A percentile compares a stretch with the other conserved stretches of the same genome.
These are phyloP conservation scores for Ennomos erosarius DNA, from an alignment of 2,888 invertebrate genomes.

Conservation along the genomic window DNA sequence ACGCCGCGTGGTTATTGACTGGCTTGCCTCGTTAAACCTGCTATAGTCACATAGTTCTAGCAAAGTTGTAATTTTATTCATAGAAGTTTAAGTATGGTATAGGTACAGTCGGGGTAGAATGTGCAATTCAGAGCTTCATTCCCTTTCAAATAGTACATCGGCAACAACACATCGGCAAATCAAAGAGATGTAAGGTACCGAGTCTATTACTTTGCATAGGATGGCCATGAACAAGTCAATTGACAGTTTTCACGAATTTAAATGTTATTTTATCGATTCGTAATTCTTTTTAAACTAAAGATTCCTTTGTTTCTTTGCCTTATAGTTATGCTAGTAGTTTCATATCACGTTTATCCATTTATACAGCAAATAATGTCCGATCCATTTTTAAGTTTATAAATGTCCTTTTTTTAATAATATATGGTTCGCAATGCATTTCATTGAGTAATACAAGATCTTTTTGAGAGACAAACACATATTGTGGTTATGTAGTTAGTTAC, in stretches of 20 bases:
- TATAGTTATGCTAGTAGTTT: too few relatives aligned
- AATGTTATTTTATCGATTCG: slow-evolving; percentile 10
- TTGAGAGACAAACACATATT: too few relatives aligned
- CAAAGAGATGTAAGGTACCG: slow-evolving; percentile 10
- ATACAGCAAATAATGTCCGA: too few relatives aligned
- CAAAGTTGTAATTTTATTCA: slow-evolving; percentile 32
- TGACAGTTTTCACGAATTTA: slow-evolving; percentile 18
- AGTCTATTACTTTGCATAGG: slow-evolving; percentile 12
- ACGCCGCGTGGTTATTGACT: slow-evolving; percentile 26
- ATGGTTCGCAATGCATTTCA: too few relatives aligned
- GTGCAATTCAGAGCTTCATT: slow-evolving; percentile 22
- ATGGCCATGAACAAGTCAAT: slow-evolving; percentile 16
- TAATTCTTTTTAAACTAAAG: slow-evolving; percentile 13
- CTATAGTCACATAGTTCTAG: slow-evolving; percentile 29
- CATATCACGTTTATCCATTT: too few relatives aligned
- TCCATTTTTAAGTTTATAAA: too few relatives aligned
- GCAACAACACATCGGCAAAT: slow-evolving; percentile 3
- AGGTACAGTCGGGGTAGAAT: slow-evolving; percentile 28
- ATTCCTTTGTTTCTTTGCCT: not conserved
- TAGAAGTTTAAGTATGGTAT: slow-evolving; percentile 27
- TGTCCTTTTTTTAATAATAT: too few relatives aligned
- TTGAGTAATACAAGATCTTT: too few relatives aligned
- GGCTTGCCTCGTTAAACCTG: slow-evolving; percentile 31
- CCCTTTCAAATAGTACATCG: slow-evolving; percentile 10
- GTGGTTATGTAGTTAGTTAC: too few relatives aligned